Evolutionary conservation across 1,140 invertebrate species (phyloP).

Genomic region (Sitobion miscanthi): DNA sequence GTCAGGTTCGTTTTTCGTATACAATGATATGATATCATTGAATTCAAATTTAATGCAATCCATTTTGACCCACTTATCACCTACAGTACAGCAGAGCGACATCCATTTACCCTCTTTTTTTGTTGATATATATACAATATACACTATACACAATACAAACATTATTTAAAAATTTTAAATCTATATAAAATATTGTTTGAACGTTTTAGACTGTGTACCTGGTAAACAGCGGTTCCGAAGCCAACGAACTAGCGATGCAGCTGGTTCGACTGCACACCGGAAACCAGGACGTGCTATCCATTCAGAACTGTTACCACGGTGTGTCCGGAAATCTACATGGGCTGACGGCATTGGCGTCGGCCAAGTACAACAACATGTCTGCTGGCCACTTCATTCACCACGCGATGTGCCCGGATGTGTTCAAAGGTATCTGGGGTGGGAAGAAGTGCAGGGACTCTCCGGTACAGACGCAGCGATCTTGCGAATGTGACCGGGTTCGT

Average conservation of each 20-base stretch:
- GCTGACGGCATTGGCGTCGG: conserved; percentile 80
- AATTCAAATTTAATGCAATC: too few relatives aligned
- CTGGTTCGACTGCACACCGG: conserved; percentile 85
- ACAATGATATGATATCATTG: too few relatives aligned
- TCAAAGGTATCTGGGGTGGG: conserved; percentile 87
- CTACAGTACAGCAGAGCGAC: too few relatives aligned
- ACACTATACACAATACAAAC: too few relatives aligned
- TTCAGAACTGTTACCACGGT: conserved; percentile 91
- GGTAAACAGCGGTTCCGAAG: conserved; percentile 96
- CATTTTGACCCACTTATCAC: too few relatives aligned
- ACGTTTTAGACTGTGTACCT: conserved; percentile 79
- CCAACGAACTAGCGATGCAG: conserved; percentile 91
- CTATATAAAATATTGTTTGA: not conserved
- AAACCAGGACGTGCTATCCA: conserved; percentile 82
- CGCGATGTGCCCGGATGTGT: conserved; percentile 91
- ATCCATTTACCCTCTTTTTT: too few relatives aligned
- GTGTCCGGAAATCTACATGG: conserved; percentile 83
- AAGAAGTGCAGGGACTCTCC: conserved; percentile 85
- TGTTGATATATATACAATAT: too few relatives aligned
- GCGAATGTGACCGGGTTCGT: conserved; percentile 69
- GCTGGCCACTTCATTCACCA: conserved; percentile 80
- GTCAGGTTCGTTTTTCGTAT: too few relatives aligned
- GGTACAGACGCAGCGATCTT: conserved; percentile 75
- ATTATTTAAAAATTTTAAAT: not conserved
- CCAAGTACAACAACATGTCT: conserved; percentile 73